These are phyloP conservation scores for Bolinopsis microptera DNA, from an alignment of 37 sponge, comb jelly and placozoan genomes.

Conservation along the genomic window DNA sequence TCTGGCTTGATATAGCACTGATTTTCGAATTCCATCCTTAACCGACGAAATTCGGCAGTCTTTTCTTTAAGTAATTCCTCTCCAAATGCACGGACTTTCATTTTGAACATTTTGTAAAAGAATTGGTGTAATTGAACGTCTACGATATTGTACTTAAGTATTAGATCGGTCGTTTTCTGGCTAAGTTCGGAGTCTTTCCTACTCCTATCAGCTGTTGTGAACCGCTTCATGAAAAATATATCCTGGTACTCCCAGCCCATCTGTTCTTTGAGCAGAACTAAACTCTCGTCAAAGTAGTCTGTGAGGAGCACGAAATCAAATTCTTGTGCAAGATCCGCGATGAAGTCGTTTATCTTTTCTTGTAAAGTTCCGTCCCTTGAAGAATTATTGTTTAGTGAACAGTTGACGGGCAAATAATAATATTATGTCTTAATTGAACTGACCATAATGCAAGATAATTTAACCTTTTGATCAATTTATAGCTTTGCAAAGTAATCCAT, in stretches of 20 bases:
- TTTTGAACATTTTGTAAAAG: background rate
- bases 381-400: background rate
- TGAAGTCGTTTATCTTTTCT: conserved; percentile 38
- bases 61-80: background rate
- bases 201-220: conserved; percentile 1
- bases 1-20: background rate
- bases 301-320: conserved; percentile 29
- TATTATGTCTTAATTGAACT: too few relatives aligned
- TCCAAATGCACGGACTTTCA: conserved; percentile 1
- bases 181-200: background rate
- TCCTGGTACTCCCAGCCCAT: conserved; percentile 44
- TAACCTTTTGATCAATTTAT: too few relatives aligned
- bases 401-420: background rate
- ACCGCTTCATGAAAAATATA: conserved; percentile 47
- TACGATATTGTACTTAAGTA: conserved; percentile 1
- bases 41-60: background rate
- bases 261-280: conserved; percentile 3
- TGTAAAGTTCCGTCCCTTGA: background rate
- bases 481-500: too few relatives aligned
- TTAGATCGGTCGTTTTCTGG: background rate
- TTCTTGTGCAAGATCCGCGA: background rate
- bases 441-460: too few relatives aligned
- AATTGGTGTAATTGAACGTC: background rate
- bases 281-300: conserved; percentile 47
- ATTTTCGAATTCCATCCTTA: conserved; percentile 5